Base-by-base conservation (phyloP, 2,113 vertebrate species). In the Nothocercus nigrocapillus region DNA sequence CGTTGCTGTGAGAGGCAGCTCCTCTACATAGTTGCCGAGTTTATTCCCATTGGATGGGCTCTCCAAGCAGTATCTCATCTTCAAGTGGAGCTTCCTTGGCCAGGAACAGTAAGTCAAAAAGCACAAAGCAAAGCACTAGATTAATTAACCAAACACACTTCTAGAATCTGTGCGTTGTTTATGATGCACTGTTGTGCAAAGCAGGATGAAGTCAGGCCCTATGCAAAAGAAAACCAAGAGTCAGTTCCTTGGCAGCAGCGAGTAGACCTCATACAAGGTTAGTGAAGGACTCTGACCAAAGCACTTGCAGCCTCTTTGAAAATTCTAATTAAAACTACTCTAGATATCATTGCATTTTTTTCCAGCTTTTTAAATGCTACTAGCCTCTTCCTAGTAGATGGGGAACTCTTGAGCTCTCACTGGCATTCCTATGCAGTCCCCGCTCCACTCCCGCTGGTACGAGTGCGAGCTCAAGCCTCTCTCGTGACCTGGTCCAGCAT, bases 151-250 rank as follows among this genome's bases (percentile, higher is more conserved):
- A 42, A 9, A 42, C 4, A 27, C 11, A 0, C 5, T 22, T 14
- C 85, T 49, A 53, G 74, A 61, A 25, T 16, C n/a, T 18, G 38
- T 5, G 21, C 45, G 1, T 34, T 2, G 22, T 40, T 63, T 70
- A 58, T 9, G 58, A 15, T 2, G 51, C 1, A 0, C 21, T 20
- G 1, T 5, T 42, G 62, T 49, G 67, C 45, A 61, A 42, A n/a
- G 5, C 11, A 11, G 42, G 76, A 20, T 2, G 1, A 64, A 76
- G 56, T 20, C 32, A 11, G 67, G 13, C 40, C 42, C 27, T 18
- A 1, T 0, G 0, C 0, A 2, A 0, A 77, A 80, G 13, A 32
- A 66, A 61, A 8, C 0, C 73, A 3, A 12, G 8, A n/a, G 36
- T 42, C 36, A 58, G 27, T 20, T n/a, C 44, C 5, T 1, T 3